A percentile compares a stretch with the other conserved stretches of the same genome.
Evolutionary conservation across 2,888 invertebrate species (phyloP).

Genomic region (Gasteruption jaculator): DNA sequence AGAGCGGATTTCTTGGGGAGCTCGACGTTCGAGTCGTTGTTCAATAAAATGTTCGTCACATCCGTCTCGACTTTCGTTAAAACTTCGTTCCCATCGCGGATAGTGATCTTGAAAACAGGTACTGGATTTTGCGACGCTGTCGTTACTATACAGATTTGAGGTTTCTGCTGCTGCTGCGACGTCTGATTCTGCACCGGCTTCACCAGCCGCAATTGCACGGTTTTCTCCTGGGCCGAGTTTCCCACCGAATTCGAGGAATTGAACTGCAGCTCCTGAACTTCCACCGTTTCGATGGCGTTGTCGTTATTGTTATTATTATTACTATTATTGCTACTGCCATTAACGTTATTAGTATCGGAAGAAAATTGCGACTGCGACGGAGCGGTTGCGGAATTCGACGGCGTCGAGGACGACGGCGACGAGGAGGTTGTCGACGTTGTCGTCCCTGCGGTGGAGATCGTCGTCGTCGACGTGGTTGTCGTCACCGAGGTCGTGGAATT

Average conservation of each 20-base stretch:
- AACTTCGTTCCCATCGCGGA: slow-evolving; percentile 70
- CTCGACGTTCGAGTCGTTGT: slow-evolving; percentile 15
- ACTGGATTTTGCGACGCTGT: slow-evolving; percentile 32
- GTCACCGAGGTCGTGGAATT: slow-evolving; percentile 48
- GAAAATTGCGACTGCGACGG: too few relatives aligned
- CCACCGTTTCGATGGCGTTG: slow-evolving; percentile 25
- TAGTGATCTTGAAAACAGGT: slow-evolving; percentile 61
- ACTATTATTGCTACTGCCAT: too few relatives aligned
- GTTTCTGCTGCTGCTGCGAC: slow-evolving; percentile 26
- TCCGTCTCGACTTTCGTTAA: slow-evolving; percentile 58
- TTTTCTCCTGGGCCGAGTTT: slow-evolving; percentile 19
- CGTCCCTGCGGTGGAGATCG: background rate
- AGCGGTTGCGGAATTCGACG: too few relatives aligned
- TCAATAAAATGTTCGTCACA: slow-evolving; percentile 32
- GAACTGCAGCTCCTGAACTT: slow-evolving; percentile 32
- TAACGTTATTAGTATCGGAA: too few relatives aligned
- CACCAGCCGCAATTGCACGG: slow-evolving; percentile 31
- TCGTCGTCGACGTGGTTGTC: slow-evolving; percentile 32
- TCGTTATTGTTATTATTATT: slow-evolving; percentile 17
- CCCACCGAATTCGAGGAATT: background rate
- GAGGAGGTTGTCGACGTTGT: background rate
- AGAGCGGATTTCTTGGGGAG: slow-evolving; percentile 25
- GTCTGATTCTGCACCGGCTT: slow-evolving; percentile 25
- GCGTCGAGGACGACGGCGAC: too few relatives aligned
- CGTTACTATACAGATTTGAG: slow-evolving; percentile 37